phyloP scores from a whole-genome alignment of 2,797 vertebrate species.

The Danio jaintianensis region DNA sequence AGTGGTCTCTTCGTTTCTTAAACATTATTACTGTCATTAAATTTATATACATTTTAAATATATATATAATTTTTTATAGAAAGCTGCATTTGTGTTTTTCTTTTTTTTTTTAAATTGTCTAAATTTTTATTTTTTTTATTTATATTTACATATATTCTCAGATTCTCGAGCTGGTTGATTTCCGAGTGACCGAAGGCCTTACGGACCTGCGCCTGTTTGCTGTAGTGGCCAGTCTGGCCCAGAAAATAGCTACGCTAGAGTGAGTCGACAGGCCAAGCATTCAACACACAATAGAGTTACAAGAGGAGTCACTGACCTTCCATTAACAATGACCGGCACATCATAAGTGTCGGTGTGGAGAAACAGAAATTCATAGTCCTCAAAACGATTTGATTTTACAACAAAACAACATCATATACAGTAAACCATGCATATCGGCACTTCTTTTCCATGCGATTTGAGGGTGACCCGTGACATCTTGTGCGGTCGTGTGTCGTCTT shows the following conservation, averaged over 20 bases:
- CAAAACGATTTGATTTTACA: background rate
- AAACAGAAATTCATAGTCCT: slow-evolving; percentile 52
- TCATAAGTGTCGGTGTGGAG: background rate
- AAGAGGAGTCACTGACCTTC: slow-evolving; percentile 67
- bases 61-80: too few species aligned
- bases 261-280: slow-evolving; percentile 74
- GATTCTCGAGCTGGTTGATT: slow-evolving; percentile 94
- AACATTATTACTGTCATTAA: too few species aligned
- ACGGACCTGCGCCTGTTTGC: slow-evolving; percentile 93
- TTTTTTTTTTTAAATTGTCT: too few species aligned
- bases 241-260: slow-evolving; percentile 91
- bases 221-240: slow-evolving; percentile 89
- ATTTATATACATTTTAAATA: too few species aligned
- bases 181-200: slow-evolving; percentile 92
- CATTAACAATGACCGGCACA: slow-evolving; percentile 64
- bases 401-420: background rate
- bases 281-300: slow-evolving; percentile 31
- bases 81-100: too few species aligned
- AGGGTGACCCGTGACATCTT: slow-evolving; percentile 33
- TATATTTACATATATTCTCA: slow-evolving; percentile 64
- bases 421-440: background rate
- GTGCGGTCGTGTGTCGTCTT: slow-evolving; percentile 43
- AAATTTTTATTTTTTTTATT: background rate
- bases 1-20: too few species aligned
- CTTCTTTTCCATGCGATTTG: background rate